phyloP scores from a whole-genome alignment of 2,888 invertebrate genomes.

The Drosophila setosimentum region DNA sequence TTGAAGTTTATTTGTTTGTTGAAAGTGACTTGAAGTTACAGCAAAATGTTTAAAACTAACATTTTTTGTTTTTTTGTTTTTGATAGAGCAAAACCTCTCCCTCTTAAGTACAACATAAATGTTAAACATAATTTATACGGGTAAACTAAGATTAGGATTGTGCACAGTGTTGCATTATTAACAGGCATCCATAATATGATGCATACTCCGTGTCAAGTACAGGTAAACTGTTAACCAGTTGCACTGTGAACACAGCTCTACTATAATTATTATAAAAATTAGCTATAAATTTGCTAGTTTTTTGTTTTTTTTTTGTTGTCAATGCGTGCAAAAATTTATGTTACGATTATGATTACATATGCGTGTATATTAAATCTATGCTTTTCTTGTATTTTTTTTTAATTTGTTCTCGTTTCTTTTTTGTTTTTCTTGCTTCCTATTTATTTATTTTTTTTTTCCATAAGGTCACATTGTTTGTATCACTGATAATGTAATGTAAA shows the following conservation, averaged over 20 bases:
- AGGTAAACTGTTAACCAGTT: slow-evolving; percentile 30
- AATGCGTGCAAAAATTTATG: slow-evolving; percentile 71
- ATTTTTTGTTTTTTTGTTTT: slow-evolving; percentile 25
- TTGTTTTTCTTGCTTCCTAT: slow-evolving; percentile 44
- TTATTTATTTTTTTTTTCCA: slow-evolving; percentile 64
- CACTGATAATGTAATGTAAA: slow-evolving; percentile 82
- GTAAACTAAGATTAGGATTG: slow-evolving; percentile 45
- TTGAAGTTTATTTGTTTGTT: slow-evolving; percentile 59
- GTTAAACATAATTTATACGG: slow-evolving; percentile 33
- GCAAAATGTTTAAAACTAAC: slow-evolving; percentile 60
- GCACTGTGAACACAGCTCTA: slow-evolving; percentile 29
- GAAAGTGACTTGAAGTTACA: slow-evolving; percentile 69
- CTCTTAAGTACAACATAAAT: slow-evolving; percentile 67
- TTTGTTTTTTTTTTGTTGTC: slow-evolving; percentile 56
- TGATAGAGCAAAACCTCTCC: slow-evolving; percentile 32
- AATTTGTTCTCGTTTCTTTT: slow-evolving; percentile 27
- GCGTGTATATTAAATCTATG: slow-evolving; percentile 45
- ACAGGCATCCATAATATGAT: slow-evolving; percentile 1
- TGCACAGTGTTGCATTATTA: slow-evolving; percentile 27
- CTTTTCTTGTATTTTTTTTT: slow-evolving; percentile 30
- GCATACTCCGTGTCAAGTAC: not conserved
- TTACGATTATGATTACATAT: slow-evolving; percentile 40
- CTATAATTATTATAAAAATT: slow-evolving; percentile 55
- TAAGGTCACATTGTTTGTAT: slow-evolving; percentile 85
- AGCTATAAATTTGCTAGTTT: slow-evolving; percentile 63